Conservation (phyloP, 92 coral and sea anemone species). For the Hydrozoanthus gracilis region DNA sequence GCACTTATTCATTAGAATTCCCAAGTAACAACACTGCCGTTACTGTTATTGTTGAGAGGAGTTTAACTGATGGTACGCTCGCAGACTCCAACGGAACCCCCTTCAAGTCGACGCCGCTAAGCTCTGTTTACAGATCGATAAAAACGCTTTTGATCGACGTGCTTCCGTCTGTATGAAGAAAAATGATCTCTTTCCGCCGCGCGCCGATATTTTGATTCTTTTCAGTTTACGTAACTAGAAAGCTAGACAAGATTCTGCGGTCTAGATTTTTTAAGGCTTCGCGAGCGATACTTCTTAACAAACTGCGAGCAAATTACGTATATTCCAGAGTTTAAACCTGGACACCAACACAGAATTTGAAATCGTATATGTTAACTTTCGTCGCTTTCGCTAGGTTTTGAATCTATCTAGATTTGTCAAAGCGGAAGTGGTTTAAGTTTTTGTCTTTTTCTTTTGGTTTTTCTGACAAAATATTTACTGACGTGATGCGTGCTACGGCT, state of each 20-base stretch:
- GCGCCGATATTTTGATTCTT: neutral
- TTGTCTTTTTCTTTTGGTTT: neutral
- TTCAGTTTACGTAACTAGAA: neutral
- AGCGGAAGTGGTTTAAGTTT: slow-evolving; percentile 15
- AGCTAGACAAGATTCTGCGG: slow-evolving; percentile 2
- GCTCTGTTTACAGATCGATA: slow-evolving; percentile 39
- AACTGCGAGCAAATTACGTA: neutral
- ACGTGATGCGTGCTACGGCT: slow-evolving; percentile 1
- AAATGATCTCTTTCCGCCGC: slow-evolving; percentile 8
- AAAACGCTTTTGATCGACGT: slow-evolving; percentile 4
- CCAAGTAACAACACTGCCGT: neutral
- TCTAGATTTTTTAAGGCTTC: neutral
- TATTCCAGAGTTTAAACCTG: neutral
- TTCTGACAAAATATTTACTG: neutral
- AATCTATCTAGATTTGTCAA: neutral
- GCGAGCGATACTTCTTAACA: slow-evolving; percentile 11
- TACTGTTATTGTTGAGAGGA: slow-evolving; percentile 4
- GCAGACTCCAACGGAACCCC: neutral
- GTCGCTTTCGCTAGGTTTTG: neutral
- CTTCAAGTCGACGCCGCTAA: slow-evolving; percentile 10
- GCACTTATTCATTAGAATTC: neutral
- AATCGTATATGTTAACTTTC: neutral
- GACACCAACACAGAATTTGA: neutral
- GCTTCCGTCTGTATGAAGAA: slow-evolving; percentile 36
- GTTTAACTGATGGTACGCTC: neutral